Evolutionary conservation across 1,140 invertebrate genomes (phyloP), one percentile per base, ranked within the genome.

Genomic region (Drosophila grimshawi): DNA sequence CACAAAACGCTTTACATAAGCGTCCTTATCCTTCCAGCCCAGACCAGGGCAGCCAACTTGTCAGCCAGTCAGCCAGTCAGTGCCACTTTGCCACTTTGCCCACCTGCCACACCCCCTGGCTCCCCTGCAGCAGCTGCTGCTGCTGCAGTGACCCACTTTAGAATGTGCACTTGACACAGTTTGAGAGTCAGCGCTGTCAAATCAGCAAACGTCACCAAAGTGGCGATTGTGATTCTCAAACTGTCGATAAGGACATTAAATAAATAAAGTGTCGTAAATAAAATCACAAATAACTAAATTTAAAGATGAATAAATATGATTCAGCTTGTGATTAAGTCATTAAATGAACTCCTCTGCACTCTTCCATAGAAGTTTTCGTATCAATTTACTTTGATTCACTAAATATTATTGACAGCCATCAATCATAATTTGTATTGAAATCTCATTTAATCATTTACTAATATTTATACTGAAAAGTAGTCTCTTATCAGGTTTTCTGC

Each of bases 131-230:
- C 19, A 19, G 10, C 27, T 11, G 45, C 48, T 77, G 60, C 74
- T 71, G 66, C 76, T 69, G 71, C 71, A 65, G 39, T 86, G 81
- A 86, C 81, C 81, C 82, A 86, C 81, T 86, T 86, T 81, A 65
- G 10, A 55, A 51, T 79, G 75, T 67, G 74, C 81, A 86, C 81
- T 86, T 86, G 81, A 79, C 81, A 85, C 81, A 85, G 81, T 85
- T 85, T 81, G 81, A 81, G 82, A 86, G 81, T 57, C 81, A 86
- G 81, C 45, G 81, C 81, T 71, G 74, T 71, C 81, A 81, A 61
- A 65, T 63, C 81, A 51, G 30, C 52, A 43, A 51, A 57, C 61
- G 51, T 52, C 37, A 46, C 11, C 41, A 52, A 52, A 72, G 49
- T 56, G 32, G 32, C 2, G 11, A 2, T 27, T 51, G 56, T 56